Evolutionary conservation across 2,888 invertebrate genomes (phyloP).

Genomic region (Amblyjoppa fuscipennis): DNA sequence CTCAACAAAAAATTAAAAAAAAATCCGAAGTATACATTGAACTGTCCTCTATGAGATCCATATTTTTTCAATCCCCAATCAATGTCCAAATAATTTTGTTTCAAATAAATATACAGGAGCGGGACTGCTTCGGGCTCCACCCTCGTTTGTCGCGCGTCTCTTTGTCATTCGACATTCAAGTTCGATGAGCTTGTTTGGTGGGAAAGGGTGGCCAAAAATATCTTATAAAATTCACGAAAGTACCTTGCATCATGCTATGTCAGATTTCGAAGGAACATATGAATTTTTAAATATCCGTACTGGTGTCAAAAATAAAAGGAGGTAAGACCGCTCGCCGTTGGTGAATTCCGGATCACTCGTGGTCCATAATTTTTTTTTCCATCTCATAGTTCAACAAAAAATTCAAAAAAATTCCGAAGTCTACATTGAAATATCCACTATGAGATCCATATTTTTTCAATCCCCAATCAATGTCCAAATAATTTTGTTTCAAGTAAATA

Average conservation of each 20-base stretch:
- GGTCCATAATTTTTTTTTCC: neutral
- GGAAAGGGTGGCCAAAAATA: neutral
- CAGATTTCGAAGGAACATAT: neutral
- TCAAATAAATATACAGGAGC: neutral
- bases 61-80: no score
- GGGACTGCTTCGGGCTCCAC: neutral
- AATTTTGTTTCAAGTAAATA: neutral
- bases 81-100: neutral
- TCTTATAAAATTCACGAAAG: neutral
- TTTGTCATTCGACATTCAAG: neutral
- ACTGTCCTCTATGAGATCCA: neutral
- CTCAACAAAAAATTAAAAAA: neutral
- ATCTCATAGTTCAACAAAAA: neutral
- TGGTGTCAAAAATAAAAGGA: neutral
- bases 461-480: neutral
- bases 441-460: no score
- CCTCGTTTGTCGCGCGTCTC: conserved; percentile 3
- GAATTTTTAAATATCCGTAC: neutral
- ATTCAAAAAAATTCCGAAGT: neutral
- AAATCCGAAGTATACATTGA: neutral
- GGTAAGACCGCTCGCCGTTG: neutral
- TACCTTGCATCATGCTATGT: neutral
- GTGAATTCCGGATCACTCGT: neutral
- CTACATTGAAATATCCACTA: neutral
- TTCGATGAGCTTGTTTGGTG: neutral